Percentiles rank a stretch among this genome's conserved stretches.
phyloP scores from a whole-genome alignment of 2,113 vertebrate genomes.

The Mus spicilegus region DNA sequence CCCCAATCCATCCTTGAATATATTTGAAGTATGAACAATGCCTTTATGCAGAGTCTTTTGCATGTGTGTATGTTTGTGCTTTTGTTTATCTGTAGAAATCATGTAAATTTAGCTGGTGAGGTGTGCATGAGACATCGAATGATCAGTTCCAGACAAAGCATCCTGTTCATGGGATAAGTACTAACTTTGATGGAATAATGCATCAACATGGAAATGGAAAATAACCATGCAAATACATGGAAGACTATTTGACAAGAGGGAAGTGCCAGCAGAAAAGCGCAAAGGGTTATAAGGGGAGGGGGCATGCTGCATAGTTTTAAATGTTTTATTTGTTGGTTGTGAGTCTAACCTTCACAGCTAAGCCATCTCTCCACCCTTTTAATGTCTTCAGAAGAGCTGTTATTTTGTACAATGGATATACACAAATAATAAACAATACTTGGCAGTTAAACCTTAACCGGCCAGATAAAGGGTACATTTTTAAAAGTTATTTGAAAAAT shows the following conservation, averaged over 20 bases:
- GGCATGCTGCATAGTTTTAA: not conserved
- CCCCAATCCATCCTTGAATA: not conserved
- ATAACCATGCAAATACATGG: not conserved
- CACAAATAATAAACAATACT: not conserved
- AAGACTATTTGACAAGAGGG: not conserved
- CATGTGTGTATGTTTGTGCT: not conserved
- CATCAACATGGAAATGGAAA: conserved; percentile 11
- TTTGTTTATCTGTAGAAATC: conserved; percentile 4
- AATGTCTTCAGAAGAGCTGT: not conserved
- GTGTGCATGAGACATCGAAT: not conserved
- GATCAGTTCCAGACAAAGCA: not conserved
- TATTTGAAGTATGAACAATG: not conserved
- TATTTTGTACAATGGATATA: not conserved
- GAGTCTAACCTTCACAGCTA: not conserved
- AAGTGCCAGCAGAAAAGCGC: not conserved
- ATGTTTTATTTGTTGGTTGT: not conserved
- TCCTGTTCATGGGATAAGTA: not conserved
- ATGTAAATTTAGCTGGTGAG: not conserved
- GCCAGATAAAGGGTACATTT: not conserved
- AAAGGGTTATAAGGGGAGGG: not conserved
- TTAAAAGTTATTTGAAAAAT: not conserved
- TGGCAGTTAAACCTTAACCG: not conserved
- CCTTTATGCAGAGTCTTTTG: not conserved
- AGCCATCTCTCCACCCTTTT: not conserved
- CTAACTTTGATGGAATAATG: not conserved